Evolutionary conservation across 2,797 vertebrate genomes (phyloP).

Genomic region (Siniperca undulata): DNA sequence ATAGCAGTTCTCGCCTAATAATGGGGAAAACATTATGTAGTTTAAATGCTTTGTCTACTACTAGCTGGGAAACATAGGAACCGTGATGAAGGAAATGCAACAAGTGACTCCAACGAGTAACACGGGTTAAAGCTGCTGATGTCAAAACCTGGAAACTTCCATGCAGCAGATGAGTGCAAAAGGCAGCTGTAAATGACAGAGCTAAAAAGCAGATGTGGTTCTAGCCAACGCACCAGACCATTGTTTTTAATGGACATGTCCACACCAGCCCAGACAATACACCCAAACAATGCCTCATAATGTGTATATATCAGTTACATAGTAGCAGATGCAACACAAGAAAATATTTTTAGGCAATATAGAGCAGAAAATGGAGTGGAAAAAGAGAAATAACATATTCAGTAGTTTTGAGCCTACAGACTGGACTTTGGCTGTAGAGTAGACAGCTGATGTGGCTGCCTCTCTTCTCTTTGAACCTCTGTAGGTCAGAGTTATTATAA

Average conservation of each 20-base stretch:
- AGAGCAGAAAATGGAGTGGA: too few relatives aligned
- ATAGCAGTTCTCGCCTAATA: neutral
- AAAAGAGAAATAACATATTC: too few relatives aligned
- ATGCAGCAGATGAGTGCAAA: neutral
- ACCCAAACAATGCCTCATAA: neutral
- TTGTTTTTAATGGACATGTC: neutral
- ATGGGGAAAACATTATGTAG: neutral
- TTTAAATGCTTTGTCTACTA: too few relatives aligned
- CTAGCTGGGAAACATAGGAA: neutral
- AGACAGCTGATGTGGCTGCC: neutral
- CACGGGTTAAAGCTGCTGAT: neutral
- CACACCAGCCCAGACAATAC: neutral
- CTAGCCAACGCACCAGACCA: too few relatives aligned
- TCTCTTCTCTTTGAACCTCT: neutral
- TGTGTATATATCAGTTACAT: neutral
- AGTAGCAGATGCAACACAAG: neutral
- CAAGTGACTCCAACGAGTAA: too few relatives aligned
- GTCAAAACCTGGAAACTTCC: neutral
- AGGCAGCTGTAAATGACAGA: neutral
- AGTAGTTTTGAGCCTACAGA: neutral
- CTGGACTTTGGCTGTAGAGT: neutral
- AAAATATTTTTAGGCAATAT: neutral
- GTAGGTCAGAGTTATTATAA: too few relatives aligned
- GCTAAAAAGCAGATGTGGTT: too few relatives aligned
- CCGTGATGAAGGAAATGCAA: neutral